Evolutionary conservation across 2,888 invertebrate species (phyloP), one percentile per base, ranked within the genome.

Genomic region (Chironomus riparius): DNA sequence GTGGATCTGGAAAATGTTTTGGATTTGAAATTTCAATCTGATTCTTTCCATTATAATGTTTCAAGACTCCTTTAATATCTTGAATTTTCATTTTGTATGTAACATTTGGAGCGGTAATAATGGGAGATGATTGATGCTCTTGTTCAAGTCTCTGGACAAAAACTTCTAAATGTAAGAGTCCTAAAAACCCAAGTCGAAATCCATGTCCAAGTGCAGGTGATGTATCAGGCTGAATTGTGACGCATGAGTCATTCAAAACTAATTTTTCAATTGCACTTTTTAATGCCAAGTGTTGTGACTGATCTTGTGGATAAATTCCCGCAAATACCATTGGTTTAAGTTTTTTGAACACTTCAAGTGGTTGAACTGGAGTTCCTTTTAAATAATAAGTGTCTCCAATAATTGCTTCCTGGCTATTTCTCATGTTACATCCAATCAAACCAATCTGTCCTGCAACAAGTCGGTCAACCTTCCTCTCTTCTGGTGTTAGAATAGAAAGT

Each of bases 401-500:
- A 76, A 86, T 83, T 1, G 92, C 90, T 81, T 94, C 93, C 78
- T 87, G 87, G 61, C 89, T 88, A 61, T 88, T 87, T 77, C 90
- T 86, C 89, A 95, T 93, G 79, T 91, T 92, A 80, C 93, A 92
- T 2, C 89, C 90, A 77, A 98, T 84, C 81, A 94, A 91, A 5
- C 97, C 97, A 78, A 98, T 96, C 87, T 98, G 98, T 2, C 98
- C 98, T 70, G 97, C 95, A 62, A 87, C 84, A 88, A 94, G 86
- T 79, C 86, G 86, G 56, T 87, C 82, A 4, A 92, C 86, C 4
- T 86, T 81, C 78, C 88, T 87, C 83, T 94, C 92, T 71, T 88
- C 87, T 2, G 98, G 97, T 78, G 91, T 86, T 78, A 97, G 85
- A 69, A 98, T 83, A 2, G 94, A 91, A 75, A 97, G 85, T 79